Evolutionary conservation across 2,888 invertebrate species (phyloP).

Genomic region (Oligia latruncula): DNA sequence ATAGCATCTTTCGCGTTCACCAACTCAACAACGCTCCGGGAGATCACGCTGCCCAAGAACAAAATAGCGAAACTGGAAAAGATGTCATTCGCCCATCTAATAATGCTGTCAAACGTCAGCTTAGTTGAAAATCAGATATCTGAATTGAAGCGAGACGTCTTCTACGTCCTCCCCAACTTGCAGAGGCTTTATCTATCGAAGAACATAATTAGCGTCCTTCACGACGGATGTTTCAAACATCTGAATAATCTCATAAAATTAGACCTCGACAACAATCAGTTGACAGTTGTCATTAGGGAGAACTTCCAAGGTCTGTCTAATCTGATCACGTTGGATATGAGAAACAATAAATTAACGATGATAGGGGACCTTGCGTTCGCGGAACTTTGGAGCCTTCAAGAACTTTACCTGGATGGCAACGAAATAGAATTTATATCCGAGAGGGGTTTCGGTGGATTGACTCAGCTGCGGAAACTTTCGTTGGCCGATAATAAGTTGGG

Average conservation of each 20-base stretch:
- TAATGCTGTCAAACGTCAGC: constrained; percentile 92
- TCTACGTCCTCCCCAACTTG: constrained; percentile 93
- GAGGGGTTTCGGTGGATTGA: constrained; percentile 94
- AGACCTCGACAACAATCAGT: constrained; percentile 94
- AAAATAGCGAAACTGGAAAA: constrained; percentile 92
- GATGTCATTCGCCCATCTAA: constrained; percentile 94
- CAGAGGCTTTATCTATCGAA: constrained; percentile 94
- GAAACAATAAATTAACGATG: constrained; percentile 94
- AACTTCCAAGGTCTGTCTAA: constrained; percentile 94
- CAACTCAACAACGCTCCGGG: constrained; percentile 92
- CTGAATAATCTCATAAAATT: constrained; percentile 94
- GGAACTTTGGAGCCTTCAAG: constrained; percentile 93
- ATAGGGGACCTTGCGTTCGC: constrained; percentile 95
- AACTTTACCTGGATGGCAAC: constrained; percentile 93
- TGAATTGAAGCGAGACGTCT: constrained; percentile 93
- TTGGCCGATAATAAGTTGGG: constrained; percentile 94
- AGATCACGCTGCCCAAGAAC: constrained; percentile 93
- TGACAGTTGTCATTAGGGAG: constrained; percentile 93
- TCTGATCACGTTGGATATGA: constrained; percentile 93
- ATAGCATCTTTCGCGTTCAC: constrained; percentile 94
- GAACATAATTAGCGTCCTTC: constrained; percentile 95
- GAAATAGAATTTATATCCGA: constrained; percentile 94
- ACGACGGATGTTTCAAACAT: constrained; percentile 95
- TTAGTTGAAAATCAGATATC: constrained; percentile 94
- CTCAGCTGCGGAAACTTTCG: constrained; percentile 92